Conservation (phyloP, 2,888 invertebrate species). For the Thecocarcelia acutangulata region DNA sequence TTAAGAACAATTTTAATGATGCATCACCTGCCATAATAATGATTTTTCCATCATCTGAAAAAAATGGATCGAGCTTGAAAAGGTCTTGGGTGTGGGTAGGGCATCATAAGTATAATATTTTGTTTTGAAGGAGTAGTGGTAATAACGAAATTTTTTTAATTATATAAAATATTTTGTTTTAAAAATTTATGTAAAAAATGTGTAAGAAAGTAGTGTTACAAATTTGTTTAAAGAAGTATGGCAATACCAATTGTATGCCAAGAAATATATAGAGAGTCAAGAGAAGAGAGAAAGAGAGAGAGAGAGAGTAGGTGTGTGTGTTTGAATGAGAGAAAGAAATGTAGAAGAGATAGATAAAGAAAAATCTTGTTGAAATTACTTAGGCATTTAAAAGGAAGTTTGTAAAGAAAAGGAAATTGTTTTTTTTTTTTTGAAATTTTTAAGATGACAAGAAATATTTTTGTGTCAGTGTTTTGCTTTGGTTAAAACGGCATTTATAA, state of each 20-base stretch:
- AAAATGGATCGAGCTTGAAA: slow-evolving; percentile 81
- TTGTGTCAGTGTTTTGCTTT: slow-evolving; percentile 35
- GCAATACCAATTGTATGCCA: background rate
- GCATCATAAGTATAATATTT: slow-evolving; percentile 50
- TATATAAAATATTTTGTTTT: slow-evolving; percentile 43
- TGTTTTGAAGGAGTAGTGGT: slow-evolving; percentile 49
- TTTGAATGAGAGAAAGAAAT: slow-evolving; percentile 59
- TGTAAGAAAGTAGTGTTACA: slow-evolving; percentile 1
- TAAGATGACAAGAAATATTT: background rate
- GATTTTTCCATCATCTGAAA: slow-evolving; percentile 82
- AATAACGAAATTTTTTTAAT: slow-evolving; percentile 56
- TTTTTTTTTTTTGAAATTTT: slow-evolving; percentile 20
- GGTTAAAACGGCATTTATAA: background rate
- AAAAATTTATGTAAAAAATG: slow-evolving; percentile 7
- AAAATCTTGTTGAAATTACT: slow-evolving; percentile 50
- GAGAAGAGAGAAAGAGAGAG: no score
- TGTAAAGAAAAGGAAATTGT: background rate
- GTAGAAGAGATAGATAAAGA: slow-evolving; percentile 55
- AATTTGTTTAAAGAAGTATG: background rate
- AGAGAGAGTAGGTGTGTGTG: slow-evolving; percentile 20
- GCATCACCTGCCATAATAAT: slow-evolving; percentile 82
- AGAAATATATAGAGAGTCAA: slow-evolving; percentile 7
- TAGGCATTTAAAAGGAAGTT: slow-evolving; percentile 20
- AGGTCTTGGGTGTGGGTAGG: slow-evolving; percentile 74
- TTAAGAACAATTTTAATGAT: slow-evolving; percentile 66